Evolutionary conservation across 2,888 invertebrate species (phyloP).

Genomic region (Pterobdella sp.): DNA sequence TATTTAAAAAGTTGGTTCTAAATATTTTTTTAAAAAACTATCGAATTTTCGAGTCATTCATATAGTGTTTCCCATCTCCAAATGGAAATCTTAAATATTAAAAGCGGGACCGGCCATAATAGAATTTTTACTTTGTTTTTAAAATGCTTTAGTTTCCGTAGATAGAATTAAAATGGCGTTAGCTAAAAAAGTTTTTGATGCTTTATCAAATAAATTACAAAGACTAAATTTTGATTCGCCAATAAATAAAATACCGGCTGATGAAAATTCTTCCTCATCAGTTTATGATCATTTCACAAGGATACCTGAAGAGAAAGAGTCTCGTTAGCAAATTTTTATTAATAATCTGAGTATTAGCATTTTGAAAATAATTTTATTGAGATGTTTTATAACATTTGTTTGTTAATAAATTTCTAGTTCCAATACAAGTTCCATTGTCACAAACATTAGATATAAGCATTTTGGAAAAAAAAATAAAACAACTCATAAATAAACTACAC

Average conservation of each 20-base stretch:
- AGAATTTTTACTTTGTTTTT: not conserved
- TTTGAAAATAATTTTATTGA: not conserved
- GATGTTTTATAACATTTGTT: slow-evolving; percentile 4
- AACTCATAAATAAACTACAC: slow-evolving; percentile 35
- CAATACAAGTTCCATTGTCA: slow-evolving; percentile 13
- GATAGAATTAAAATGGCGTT: slow-evolving; percentile 18
- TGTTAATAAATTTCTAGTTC: slow-evolving; percentile 5
- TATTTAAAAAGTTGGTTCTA: not conserved
- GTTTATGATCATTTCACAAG: slow-evolving; percentile 18
- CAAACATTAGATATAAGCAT: slow-evolving; percentile 35
- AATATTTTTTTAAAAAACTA: not conserved
- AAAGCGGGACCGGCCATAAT: not conserved
- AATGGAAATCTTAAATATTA: not conserved
- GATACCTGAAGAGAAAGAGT: slow-evolving; percentile 5
- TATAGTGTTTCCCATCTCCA: not conserved
- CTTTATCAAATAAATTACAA: slow-evolving; percentile 26
- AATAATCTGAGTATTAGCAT: not conserved
- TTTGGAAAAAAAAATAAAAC: slow-evolving; percentile 36
- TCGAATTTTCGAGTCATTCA: not conserved
- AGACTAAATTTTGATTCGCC: slow-evolving; percentile 23
- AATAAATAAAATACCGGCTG: slow-evolving; percentile 2
- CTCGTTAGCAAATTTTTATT: slow-evolving; percentile 23
- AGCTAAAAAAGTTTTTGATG: slow-evolving; percentile 27
- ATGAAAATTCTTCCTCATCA: slow-evolving; percentile 27
- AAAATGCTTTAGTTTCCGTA: not conserved